A percentile compares a stretch with the other conserved stretches of the same genome.
These are phyloP conservation scores for Gallinago paraguaiae DNA, from an alignment of 2,113 vertebrate species.

Conservation along the genomic window DNA sequence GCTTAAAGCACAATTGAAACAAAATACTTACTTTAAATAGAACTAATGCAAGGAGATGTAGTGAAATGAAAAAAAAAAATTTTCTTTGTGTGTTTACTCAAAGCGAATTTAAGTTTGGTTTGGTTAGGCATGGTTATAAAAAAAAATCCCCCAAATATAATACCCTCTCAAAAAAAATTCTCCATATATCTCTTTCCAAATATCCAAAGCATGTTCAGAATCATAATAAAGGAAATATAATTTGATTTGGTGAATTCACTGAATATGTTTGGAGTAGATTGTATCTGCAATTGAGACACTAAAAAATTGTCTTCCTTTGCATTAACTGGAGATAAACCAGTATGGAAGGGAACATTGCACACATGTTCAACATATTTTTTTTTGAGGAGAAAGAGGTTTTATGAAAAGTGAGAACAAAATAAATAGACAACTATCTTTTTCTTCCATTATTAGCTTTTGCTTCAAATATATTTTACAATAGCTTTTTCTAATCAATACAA, in stretches of 20 bases:
- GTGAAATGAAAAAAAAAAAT: neutral
- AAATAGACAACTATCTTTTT: neutral
- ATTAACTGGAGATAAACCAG: neutral
- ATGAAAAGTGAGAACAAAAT: neutral
- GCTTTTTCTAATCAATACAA: neutral
- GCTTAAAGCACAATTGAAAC: neutral
- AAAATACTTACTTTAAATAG: neutral
- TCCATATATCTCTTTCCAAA: neutral
- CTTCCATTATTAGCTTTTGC: neutral
- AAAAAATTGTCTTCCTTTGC: neutral
- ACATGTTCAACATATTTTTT: neutral
- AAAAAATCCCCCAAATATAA: neutral
- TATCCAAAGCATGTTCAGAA: neutral
- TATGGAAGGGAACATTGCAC: neutral
- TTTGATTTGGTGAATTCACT: neutral
- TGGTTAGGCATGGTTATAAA: neutral
- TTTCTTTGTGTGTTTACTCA: neutral
- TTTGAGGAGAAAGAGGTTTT: neutral
- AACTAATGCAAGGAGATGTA: neutral
- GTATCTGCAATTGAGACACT: neutral
- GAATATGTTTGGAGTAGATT: neutral
- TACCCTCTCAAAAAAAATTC: rapidly evolving
- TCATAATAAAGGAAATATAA: neutral
- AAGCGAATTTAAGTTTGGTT: neutral
- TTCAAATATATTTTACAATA: neutral